Evolutionary conservation across 2,113 vertebrate species (phyloP).

Genomic region (Microcebus murinus): DNA sequence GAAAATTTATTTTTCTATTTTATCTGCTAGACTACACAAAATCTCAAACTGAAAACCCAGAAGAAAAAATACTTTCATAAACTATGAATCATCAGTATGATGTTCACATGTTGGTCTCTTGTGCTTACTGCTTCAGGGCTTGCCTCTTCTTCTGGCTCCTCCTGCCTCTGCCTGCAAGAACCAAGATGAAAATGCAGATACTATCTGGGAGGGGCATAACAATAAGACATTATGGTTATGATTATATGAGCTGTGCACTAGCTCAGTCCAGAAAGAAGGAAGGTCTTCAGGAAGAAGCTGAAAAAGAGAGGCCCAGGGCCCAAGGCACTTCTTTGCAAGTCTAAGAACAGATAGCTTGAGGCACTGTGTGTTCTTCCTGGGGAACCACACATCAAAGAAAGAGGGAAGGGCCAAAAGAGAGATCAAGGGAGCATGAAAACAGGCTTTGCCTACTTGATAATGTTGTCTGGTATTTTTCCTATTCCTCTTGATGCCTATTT

Average conservation of each 20-base stretch:
- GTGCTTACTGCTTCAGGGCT: background rate
- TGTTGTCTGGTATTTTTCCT: background rate
- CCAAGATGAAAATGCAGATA: background rate
- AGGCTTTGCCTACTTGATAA: background rate
- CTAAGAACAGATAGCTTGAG: background rate
- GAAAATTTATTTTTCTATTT: background rate
- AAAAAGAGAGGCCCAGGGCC: background rate
- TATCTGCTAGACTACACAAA: background rate
- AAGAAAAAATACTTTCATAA: background rate
- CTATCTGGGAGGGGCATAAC: background rate
- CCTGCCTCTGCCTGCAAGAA: background rate
- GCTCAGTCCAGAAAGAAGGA: background rate
- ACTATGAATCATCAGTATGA: background rate
- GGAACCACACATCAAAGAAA: background rate
- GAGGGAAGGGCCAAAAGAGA: too few species aligned
- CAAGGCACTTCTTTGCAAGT: background rate
- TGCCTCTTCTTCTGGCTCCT: background rate
- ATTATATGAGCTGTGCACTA: background rate
- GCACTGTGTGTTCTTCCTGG: background rate
- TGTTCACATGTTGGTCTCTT: background rate
- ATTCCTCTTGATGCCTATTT: constrained; percentile 41
- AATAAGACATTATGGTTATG: background rate
- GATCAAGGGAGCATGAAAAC: background rate
- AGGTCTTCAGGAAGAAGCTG: background rate
- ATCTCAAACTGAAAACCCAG: background rate